Evolutionary conservation across 2,113 vertebrate species (phyloP).

Genomic region (Coracopsis vasa): DNA sequence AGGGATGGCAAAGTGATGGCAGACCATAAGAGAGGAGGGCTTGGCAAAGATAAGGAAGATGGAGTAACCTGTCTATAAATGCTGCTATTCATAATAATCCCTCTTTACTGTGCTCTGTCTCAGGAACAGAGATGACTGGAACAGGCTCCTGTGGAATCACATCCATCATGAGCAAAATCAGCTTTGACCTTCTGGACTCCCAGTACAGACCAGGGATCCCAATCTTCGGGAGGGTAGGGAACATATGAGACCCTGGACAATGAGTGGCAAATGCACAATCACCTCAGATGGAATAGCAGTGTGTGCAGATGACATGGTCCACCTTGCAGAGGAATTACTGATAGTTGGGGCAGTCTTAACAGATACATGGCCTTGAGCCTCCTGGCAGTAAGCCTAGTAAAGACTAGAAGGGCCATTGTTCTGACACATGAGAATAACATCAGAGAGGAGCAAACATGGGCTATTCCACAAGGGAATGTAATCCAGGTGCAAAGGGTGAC

Average conservation of each 20-base stretch:
- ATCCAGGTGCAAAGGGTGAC: background rate
- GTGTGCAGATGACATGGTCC: background rate
- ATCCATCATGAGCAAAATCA: slow-evolving; percentile 55
- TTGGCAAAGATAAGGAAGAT: background rate
- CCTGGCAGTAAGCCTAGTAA: background rate
- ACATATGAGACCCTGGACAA: background rate
- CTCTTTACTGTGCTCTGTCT: background rate
- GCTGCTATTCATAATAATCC: background rate
- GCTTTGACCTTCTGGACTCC: slow-evolving; percentile 68
- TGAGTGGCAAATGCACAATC: background rate
- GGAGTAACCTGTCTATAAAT: background rate
- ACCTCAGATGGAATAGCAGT: background rate
- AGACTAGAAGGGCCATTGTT: background rate
- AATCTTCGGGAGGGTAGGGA: slow-evolving; percentile 67
- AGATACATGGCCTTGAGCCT: background rate
- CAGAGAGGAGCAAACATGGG: background rate
- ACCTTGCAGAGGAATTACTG: background rate
- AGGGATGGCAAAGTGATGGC: background rate
- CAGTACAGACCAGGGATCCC: slow-evolving; percentile 73
- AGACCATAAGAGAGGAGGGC: background rate
- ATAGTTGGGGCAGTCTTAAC: background rate
- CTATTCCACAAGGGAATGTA: background rate
- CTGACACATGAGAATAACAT: background rate
- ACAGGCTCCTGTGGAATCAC: slow-evolving; percentile 55
- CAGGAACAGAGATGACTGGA: slow-evolving; percentile 65